These are phyloP conservation scores for Pygoscelis antarcticus DNA, from an alignment of 2,113 vertebrate species.

Conservation along the genomic window DNA sequence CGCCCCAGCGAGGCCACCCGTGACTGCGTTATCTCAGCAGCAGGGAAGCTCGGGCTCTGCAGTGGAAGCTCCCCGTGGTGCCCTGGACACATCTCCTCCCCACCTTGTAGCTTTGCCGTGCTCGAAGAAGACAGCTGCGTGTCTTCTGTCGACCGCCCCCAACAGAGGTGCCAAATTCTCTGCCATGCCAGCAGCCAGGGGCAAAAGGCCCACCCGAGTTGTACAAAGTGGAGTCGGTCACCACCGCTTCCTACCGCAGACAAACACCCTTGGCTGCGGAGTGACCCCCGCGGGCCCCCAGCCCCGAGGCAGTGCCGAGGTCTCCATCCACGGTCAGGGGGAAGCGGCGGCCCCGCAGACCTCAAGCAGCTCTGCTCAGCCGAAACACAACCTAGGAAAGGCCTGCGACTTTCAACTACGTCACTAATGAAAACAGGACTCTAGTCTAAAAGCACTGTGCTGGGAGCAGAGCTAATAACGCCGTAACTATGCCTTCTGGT, in stretches of 20 bases:
- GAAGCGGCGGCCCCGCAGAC: neutral
- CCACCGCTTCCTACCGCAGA: no score
- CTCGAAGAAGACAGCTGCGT: neutral
- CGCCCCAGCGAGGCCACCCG: accelerated
- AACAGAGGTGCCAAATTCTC: neutral
- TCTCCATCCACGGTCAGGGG: neutral
- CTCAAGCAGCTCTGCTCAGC: neutral
- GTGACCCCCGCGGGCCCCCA: accelerated
- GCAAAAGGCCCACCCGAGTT: neutral
- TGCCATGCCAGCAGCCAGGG: neutral
- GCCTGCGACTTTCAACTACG: neutral
- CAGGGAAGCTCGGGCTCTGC: accelerated
- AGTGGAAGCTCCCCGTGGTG: accelerated
- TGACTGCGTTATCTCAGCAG: neutral
- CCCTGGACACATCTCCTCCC: neutral
- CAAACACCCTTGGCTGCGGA: no score
- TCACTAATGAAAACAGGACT: neutral
- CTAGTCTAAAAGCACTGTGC: neutral
- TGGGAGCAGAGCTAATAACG: neutral
- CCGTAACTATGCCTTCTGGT: neutral
- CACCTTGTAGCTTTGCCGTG: accelerated
- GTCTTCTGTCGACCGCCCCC: neutral
- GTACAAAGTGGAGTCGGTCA: neutral
- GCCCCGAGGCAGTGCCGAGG: neutral
- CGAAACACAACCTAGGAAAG: accelerated